These are phyloP conservation scores for Haemorhous mexicanus DNA, from an alignment of 2,113 vertebrate species.

Conservation along the genomic window DNA sequence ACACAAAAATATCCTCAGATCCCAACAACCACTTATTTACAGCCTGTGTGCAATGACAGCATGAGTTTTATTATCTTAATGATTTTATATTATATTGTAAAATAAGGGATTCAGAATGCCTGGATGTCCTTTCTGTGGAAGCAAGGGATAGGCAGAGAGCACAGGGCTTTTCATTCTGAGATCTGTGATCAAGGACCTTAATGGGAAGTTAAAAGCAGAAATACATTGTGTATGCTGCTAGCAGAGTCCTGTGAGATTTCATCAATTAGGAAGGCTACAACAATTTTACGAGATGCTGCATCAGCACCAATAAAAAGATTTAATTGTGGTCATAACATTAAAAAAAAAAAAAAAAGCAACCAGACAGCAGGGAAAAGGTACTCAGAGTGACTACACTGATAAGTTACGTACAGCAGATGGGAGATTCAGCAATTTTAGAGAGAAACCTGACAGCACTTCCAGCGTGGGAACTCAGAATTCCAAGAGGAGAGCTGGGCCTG, in stretches of 20 bases:
- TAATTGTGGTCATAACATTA: neutral
- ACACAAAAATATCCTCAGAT: neutral
- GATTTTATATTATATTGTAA: neutral
- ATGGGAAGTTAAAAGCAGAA: neutral
- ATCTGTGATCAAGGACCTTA: neutral
- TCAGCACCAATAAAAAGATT: slow-evolving; percentile 15
- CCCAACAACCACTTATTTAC: neutral
- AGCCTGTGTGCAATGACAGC: neutral
- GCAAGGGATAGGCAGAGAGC: neutral
- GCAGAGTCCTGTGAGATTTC: neutral
- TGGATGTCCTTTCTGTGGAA: neutral
- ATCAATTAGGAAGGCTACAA: neutral
- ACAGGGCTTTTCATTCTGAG: neutral
- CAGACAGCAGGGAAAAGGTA: neutral
- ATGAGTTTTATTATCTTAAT: neutral
- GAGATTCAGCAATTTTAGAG: neutral
- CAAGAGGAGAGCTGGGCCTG: accelerated
- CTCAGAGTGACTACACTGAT: neutral
- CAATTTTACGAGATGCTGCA: neutral
- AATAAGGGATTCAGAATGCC: accelerated
- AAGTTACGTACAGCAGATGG: neutral
- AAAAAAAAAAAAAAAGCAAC: neutral
- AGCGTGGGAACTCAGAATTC: accelerated
- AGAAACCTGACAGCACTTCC: neutral
- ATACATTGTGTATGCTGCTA: neutral